A percentile compares a stretch with the other conserved stretches of the same genome.
Evolutionary conservation across 2,113 vertebrate species (phyloP).

Genomic region (Thermophis baileyi): DNA sequence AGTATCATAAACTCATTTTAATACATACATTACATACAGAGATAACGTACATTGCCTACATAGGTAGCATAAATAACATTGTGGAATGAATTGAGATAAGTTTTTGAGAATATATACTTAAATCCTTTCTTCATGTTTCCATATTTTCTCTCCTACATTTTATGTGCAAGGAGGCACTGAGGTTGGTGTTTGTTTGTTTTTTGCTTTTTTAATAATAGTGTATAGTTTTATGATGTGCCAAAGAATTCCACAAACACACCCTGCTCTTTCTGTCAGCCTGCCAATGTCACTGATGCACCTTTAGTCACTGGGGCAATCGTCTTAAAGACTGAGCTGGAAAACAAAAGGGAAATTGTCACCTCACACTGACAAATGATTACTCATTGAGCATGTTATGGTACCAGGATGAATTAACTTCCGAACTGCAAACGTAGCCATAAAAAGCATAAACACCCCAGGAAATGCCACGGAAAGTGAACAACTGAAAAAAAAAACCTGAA

Average conservation of each 20-base stretch:
- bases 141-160: background rate
- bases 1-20: background rate
- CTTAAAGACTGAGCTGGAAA: slow-evolving; percentile 49
- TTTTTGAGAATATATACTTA: background rate
- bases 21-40: background rate
- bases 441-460: slow-evolving; percentile 43
- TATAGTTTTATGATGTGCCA: slow-evolving; percentile 53
- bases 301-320: slow-evolving; percentile 47
- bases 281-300: slow-evolving; percentile 38
- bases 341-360: slow-evolving; percentile 68
- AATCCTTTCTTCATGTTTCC: background rate
- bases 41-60: background rate
- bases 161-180: background rate
- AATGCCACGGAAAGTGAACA: slow-evolving; percentile 32
- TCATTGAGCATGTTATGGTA: slow-evolving; percentile 51
- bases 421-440: slow-evolving; percentile 63
- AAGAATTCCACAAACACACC: slow-evolving; percentile 42
- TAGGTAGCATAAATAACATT: background rate
- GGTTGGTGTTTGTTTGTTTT: background rate
- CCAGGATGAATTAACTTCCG: slow-evolving; percentile 48
- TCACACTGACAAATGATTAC: slow-evolving; percentile 56
- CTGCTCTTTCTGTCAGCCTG: slow-evolving; percentile 33
- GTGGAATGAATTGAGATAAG: background rate
- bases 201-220: background rate
- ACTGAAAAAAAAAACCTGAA: slow-evolving; percentile 42